phyloP scores from a whole-genome alignment of 2,888 invertebrate genomes.

The Lasioglossum villosulum region DNA sequence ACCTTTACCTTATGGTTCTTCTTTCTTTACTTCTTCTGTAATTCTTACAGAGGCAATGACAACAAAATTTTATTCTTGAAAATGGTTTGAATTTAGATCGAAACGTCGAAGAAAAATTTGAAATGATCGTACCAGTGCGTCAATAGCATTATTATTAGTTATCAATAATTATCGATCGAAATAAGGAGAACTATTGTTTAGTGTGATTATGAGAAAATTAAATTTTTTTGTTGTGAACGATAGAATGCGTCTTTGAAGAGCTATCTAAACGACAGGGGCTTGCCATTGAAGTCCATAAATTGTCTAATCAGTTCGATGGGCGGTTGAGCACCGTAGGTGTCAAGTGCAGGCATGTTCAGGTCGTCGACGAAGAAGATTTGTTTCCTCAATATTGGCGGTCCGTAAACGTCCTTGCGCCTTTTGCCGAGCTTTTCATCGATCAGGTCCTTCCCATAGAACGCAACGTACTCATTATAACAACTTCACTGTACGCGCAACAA shows the following conservation, averaged over 20 bases:
- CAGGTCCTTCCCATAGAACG: conserved; percentile 86
- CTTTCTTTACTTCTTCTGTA: too few relatives aligned
- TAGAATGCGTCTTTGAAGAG: not conserved
- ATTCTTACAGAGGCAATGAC: too few relatives aligned
- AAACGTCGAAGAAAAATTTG: too few relatives aligned
- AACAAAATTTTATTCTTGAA: too few relatives aligned
- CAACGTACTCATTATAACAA: not conserved
- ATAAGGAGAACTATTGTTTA: too few relatives aligned
- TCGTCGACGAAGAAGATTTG: conserved; percentile 96
- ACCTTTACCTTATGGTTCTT: too few relatives aligned
- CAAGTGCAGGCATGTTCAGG: conserved; percentile 95
- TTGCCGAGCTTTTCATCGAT: conserved; percentile 91
- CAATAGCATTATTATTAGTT: too few relatives aligned
- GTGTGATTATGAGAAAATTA: too few relatives aligned
- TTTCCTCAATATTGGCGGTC: conserved; percentile 92
- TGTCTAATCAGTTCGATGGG: conserved; percentile 95
- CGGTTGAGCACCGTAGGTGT: conserved; percentile 95
- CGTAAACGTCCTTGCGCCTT: conserved; percentile 92
- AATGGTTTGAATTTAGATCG: too few relatives aligned
- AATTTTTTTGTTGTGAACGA: not conserved
- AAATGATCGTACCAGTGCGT: too few relatives aligned
- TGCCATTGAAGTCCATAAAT: conserved; percentile 93
- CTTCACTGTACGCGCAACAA: not conserved
- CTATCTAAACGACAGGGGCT: conserved; percentile 24
- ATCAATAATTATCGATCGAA: too few relatives aligned